Percentiles rank a stretch among this genome's conserved stretches.
Evolutionary conservation across 2,888 invertebrate species (phyloP).

Genomic region (Chaetogeoica ovagalla): DNA sequence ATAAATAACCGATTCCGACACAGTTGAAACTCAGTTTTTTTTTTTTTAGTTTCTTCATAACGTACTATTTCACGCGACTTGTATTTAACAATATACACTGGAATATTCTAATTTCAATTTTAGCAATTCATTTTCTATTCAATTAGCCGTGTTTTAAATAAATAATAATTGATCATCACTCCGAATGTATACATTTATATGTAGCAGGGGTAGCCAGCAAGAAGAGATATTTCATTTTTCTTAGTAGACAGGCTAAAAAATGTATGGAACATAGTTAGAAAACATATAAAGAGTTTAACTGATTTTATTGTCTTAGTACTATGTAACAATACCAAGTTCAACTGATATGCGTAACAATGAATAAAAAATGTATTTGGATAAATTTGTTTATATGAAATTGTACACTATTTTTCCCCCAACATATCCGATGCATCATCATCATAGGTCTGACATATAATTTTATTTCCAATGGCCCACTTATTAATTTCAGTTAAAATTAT

Average conservation of each 20-base stretch:
- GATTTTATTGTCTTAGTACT: constrained; percentile 42
- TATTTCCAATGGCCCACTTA: constrained; percentile 56
- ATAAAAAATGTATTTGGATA: constrained; percentile 43
- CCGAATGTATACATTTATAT: too few relatives aligned
- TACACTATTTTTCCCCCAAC: constrained; percentile 51
- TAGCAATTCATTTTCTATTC: too few relatives aligned
- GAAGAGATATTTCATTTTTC: constrained; percentile 33
- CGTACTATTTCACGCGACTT: too few relatives aligned
- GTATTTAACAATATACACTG: too few relatives aligned
- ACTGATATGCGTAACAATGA: constrained; percentile 41
- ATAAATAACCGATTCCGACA: too few relatives aligned
- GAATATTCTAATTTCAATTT: too few relatives aligned
- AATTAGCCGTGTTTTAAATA: too few relatives aligned
- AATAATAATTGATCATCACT: too few relatives aligned
- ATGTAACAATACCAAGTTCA: constrained; percentile 43
- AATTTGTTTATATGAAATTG: constrained; percentile 30
- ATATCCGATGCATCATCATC: constrained; percentile 58
- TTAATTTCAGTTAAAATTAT: constrained; percentile 55
- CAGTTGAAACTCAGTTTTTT: too few relatives aligned
- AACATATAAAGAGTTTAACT: constrained; percentile 44
- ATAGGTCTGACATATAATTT: constrained; percentile 58
- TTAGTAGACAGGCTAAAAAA: constrained; percentile 45
- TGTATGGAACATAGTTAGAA: constrained; percentile 40
- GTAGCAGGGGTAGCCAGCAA: too few relatives aligned
- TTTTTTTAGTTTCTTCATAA: too few relatives aligned